These are phyloP conservation scores for Phataginus tetradactyla DNA, from an alignment of 2,797 vertebrate genomes.

Conservation along the genomic window DNA sequence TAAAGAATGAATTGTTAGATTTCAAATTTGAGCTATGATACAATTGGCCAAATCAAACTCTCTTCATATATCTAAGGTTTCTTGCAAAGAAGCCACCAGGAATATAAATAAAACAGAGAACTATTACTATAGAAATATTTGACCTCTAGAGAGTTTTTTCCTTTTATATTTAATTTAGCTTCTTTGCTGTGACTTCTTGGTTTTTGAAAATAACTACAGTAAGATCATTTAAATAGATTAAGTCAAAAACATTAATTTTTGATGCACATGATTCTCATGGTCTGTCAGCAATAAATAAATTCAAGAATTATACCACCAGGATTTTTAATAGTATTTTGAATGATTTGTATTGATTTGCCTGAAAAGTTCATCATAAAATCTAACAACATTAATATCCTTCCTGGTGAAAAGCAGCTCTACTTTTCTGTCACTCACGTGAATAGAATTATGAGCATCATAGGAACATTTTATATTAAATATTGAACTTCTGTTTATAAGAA, in stretches of 20 bases:
- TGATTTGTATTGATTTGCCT: conserved; percentile 49
- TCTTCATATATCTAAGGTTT: not conserved
- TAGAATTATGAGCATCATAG: not conserved
- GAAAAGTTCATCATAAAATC: conserved; percentile 48
- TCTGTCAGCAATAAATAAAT: conserved; percentile 53
- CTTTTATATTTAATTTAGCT: conserved; percentile 28
- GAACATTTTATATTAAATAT: not conserved
- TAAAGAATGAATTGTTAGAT: not conserved
- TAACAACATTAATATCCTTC: conserved; percentile 32
- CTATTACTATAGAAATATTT: not conserved
- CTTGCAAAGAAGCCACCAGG: not conserved
- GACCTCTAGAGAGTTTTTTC: not conserved
- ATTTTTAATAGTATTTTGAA: conserved; percentile 62
- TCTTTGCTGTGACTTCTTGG: not conserved
- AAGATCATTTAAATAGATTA: conserved; percentile 46
- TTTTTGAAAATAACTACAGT: conserved; percentile 66
- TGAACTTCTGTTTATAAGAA: not conserved
- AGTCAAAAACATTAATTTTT: conserved; percentile 59
- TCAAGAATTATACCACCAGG: conserved; percentile 10
- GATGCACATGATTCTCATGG: not conserved
- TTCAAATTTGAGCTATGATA: conserved; percentile 8
- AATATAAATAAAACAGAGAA: conserved; percentile 47
- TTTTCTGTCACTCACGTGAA: not conserved
- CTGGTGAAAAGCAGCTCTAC: conserved; percentile 7
- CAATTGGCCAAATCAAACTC: not conserved